Evolutionary conservation across 2,113 vertebrate species (phyloP), one percentile per base, ranked within the genome.

Genomic region (Clinocottus analis): DNA sequence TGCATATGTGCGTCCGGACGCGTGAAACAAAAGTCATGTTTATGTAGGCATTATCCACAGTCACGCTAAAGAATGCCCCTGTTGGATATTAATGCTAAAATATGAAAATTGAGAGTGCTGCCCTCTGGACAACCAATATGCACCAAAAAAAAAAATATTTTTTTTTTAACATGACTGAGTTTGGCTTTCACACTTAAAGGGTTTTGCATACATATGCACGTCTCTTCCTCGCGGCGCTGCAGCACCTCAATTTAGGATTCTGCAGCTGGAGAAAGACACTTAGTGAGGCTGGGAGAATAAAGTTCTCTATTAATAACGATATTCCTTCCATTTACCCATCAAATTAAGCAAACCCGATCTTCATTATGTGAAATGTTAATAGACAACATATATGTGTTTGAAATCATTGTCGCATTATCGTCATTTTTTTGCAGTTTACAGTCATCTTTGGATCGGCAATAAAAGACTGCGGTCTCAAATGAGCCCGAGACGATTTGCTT

Each of bases 181-280:
- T 93, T 93, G 88, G 78, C 87, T 90, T 92, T 89, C 92, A 92
- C 88, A 78, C 88, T 92, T 93, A 91, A 93, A 91, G 89, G 88
- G 92, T 77, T 92, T 91, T 91, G 88, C 90, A 90, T 91, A 91
- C 82, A 89, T 90, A 75, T 89, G 83, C 82, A 80, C 45, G 84
- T 86, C 79, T 74, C 74, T 65, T 74, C 66, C 91, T 89, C 12
- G 19, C 64, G 82, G 86, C 83, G 2, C 31, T 81, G 37, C 79
- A 56, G 0, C 83, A 43, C 82, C 80, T 82, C 86, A 64, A 43
- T 84, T 84, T 87, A 47, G 75, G 77, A 82, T 82, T 86, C 80
- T 60, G 83, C 56, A 67, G 85, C 71, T 55, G n/a, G 33, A 78
- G 79, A 63, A 64, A 80, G 61, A 77, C 51, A 29, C 76, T 74